Base-by-base conservation (phyloP, 2,113 vertebrate species). In the Alethe diademata region DNA sequence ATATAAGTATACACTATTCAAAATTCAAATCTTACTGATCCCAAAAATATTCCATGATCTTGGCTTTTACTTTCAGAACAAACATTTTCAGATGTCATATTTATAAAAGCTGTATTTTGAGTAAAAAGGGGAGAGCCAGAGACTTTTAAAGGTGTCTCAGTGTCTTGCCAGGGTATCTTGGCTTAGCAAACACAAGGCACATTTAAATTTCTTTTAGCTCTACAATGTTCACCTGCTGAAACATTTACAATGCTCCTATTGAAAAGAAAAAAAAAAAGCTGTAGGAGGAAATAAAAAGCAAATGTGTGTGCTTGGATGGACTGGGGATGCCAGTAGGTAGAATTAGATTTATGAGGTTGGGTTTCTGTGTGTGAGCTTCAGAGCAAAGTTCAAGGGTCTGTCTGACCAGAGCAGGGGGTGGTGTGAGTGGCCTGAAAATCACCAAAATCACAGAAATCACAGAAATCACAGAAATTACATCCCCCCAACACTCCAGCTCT, bases 21-120 rank as follows among this genome's bases (percentile, higher is more conserved):
- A 76, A 91, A 92, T 93, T 93, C 93, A 96, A 93, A 94, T 78
- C 94, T 95, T 86, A 91, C 92, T 93, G 94, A 84, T 87, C 81
- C 43, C 78, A 92, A 94, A 89, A 90, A 95, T 93, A 91, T 93
- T 89, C 81, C 61, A 85, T 81, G 62, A 78, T 89, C 88, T 53
- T 69, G 82, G 79, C 89, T 86, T 90, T 93, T 93, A 88, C 85
- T 92, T 96, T 92, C 85, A 90, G 85, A 90, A 86, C 92, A 96
- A 96, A 92, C 92, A 95, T 93, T 96, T 95, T 91, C 83, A 92
- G 89, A 75, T 93, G 94, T 93, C 92, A 57, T 91, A 84, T 95
- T 96, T 95, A 73, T 94, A 89, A 95, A 91, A 94, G 91, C 78
- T 92, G 72, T 48, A 50, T 95, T 95, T 91, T 91, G 80, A 91